Conservation (phyloP, 2,888 invertebrate genomes). For the Oasisia sp. region DNA sequence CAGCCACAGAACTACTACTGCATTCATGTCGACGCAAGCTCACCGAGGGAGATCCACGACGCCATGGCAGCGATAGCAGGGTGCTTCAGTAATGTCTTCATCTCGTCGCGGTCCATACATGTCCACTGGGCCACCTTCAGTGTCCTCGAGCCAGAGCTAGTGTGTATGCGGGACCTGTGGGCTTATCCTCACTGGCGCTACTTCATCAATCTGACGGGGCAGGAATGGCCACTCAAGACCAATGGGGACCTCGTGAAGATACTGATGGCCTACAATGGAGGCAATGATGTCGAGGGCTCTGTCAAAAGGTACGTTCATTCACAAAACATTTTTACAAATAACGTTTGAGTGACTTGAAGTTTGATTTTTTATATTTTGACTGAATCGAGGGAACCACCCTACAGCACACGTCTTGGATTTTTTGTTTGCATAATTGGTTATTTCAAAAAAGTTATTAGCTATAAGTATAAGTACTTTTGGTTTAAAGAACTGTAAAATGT, state of each 20-base stretch:
- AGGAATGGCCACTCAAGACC: slow-evolving; percentile 32
- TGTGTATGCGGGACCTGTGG: slow-evolving; percentile 35
- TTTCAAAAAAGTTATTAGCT: no score
- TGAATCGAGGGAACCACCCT: no score
- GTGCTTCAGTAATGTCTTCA: slow-evolving; percentile 30
- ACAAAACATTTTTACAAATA: background rate
- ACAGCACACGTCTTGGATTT: no score
- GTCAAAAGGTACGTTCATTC: slow-evolving; percentile 20
- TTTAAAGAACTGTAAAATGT: no score
- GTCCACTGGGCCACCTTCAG: slow-evolving; percentile 35
- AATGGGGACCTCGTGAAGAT: slow-evolving; percentile 32
- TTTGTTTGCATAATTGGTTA: no score
- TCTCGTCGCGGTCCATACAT: slow-evolving; percentile 25
- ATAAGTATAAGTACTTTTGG: no score
- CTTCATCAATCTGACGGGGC: slow-evolving; percentile 33
- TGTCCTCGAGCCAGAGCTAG: slow-evolving; percentile 33
- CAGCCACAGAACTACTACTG: slow-evolving; percentile 22
- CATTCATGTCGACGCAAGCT: slow-evolving; percentile 20
- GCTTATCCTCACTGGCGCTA: slow-evolving; percentile 26
- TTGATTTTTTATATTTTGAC: no score
- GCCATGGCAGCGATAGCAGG: background rate
- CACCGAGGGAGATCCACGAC: background rate
- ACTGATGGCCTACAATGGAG: slow-evolving; percentile 30
- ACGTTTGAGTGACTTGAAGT: no score
- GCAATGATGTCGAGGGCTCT: slow-evolving; percentile 27